A percentile compares a stretch with the other conserved stretches of the same genome.
phyloP scores from a whole-genome alignment of 2,113 vertebrate genomes.

The Erpornis zantholeuca region DNA sequence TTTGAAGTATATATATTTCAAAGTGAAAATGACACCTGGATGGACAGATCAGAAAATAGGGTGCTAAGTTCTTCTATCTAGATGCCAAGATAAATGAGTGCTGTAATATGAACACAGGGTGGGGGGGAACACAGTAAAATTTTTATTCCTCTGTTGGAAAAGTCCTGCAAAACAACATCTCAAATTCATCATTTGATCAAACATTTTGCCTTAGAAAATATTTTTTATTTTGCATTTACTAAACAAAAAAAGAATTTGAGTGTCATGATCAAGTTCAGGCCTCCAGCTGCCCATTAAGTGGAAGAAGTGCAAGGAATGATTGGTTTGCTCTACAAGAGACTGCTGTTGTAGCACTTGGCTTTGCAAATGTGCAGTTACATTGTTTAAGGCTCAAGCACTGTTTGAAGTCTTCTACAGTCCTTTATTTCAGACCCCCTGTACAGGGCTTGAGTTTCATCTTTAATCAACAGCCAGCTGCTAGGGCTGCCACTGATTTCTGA shows the following conservation, averaged over 20 bases:
- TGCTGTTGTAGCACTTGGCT: background rate
- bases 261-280: background rate
- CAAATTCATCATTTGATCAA: background rate
- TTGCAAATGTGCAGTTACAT: background rate
- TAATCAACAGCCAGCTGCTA: slow-evolving; percentile 12
- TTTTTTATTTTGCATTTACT: background rate
- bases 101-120: background rate
- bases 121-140: rapidly evolving
- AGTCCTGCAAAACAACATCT: background rate
- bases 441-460: background rate
- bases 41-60: background rate
- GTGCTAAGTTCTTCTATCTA: background rate
- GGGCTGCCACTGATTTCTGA: background rate
- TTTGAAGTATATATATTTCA: background rate
- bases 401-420: background rate
- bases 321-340: background rate
- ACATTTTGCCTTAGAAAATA: background rate
- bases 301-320: background rate
- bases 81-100: background rate
- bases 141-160: background rate
- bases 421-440: background rate
- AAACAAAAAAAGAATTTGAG: background rate
- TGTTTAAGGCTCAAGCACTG: background rate
- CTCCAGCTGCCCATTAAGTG: background rate
- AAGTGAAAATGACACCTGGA: background rate